Evolutionary conservation across 2,113 vertebrate genomes (phyloP), one percentile per base, ranked within the genome.

Genomic region (Carlito syrichta): DNA sequence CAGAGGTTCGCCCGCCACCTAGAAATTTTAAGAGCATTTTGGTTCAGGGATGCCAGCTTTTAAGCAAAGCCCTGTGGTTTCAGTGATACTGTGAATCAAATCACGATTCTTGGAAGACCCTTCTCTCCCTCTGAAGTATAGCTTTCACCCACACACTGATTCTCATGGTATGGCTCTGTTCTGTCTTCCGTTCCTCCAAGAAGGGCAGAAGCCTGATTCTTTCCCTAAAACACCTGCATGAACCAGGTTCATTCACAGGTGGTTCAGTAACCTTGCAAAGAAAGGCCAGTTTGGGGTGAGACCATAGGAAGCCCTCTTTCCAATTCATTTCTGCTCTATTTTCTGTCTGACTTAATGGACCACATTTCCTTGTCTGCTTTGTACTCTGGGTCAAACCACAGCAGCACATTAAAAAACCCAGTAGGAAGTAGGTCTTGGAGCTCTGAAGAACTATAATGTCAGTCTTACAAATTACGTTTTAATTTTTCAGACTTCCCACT

Each of bases 391-490:
- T 96, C 86, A 92, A 48, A 71, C 32, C 5, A 8, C 68, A 38
- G 50, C n/a, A 45, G 35, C 54, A 56, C 40, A 30, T 87, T 91
- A 62, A 12, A 90, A 86, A 95, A 63, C 22, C n/a, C 27, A 23
- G 13, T n/a, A 89, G 63, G 54, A 90, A 66, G 45, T 40, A 58
- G 43, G 40, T 91, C 74, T 96, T 78, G 38, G 86, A 63, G 45
- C 38, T 74, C 45, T 25, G 27, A 77, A 8, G 30, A 91, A 68
- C 22, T 22, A 58, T 71, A 86, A 27, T 35, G 11, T 52, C 74
- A 48, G 30, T 71, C 92, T 91, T 73, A 50, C 40, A 92, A 93
- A 90, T 87, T 82, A 74, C 82, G 79, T 91, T 96, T 95, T 69
- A 84, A 82, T 96, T 87, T 69, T 62, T 93, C 50, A 76, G 83